phyloP scores from a whole-genome alignment of 2,888 invertebrate genomes.

The Macropis europaea region DNA sequence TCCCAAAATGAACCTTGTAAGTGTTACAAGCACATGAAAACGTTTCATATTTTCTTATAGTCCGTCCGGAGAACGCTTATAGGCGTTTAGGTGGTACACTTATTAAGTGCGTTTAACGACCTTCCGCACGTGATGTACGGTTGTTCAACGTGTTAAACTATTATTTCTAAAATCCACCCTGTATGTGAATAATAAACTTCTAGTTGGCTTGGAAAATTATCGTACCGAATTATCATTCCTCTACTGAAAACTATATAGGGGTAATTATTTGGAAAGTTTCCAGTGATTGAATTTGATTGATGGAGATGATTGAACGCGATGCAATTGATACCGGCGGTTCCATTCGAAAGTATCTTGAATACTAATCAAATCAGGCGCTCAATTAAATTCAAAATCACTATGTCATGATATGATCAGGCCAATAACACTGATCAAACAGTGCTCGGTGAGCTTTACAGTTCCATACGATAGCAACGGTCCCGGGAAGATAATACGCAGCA shows the following conservation, averaged over 20 bases:
- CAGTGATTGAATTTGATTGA: not conserved
- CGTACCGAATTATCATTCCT: too few species aligned
- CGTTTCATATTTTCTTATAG: too few species aligned
- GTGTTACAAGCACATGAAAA: too few species aligned
- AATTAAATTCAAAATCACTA: constrained; percentile 18
- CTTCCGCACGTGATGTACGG: too few species aligned
- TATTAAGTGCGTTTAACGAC: too few species aligned
- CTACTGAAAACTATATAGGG: not conserved
- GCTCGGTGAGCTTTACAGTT: not conserved
- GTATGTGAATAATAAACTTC: too few species aligned
- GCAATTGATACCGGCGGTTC: not conserved
- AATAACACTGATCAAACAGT: constrained; percentile 10
- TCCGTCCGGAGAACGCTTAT: too few species aligned
- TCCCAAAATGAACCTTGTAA: too few species aligned
- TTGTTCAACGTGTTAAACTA: too few species aligned
- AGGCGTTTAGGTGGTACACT: too few species aligned
- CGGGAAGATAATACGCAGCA: not conserved
- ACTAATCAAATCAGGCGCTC: constrained; percentile 5
- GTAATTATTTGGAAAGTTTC: not conserved
- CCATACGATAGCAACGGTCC: not conserved
- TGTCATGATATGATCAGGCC: constrained; percentile 12
- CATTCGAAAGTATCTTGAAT: constrained; percentile 3
- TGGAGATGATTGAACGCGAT: not conserved
- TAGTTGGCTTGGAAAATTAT: too few species aligned
- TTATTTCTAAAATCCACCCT: too few species aligned